Evolutionary conservation across 92 coral and sea anemone species (phyloP).

Genomic region (Parazoanthus swiftii): DNA sequence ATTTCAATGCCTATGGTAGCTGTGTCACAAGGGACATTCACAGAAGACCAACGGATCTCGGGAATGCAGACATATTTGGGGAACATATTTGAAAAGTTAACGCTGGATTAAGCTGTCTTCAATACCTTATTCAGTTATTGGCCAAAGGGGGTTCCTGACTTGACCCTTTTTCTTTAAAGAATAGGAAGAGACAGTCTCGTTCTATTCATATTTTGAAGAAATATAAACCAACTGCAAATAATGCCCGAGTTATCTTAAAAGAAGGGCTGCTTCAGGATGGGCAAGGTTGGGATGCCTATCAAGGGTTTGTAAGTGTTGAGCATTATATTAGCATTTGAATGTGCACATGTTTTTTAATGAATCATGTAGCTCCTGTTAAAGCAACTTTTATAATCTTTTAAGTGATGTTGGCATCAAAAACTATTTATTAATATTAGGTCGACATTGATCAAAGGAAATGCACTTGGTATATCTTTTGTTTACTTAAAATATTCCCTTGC

Average conservation of each 20-base stretch:
- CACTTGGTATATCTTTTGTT: no score
- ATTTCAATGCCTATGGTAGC: not conserved
- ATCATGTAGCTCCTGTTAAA: not conserved
- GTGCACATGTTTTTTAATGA: no score
- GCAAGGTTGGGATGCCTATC: not conserved
- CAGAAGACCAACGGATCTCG: not conserved
- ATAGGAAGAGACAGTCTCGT: not conserved
- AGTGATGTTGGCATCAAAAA: no score
- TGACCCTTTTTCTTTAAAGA: not conserved
- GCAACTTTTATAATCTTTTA: not conserved
- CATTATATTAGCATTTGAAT: not conserved
- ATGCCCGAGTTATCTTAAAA: not conserved
- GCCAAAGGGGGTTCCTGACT: not conserved
- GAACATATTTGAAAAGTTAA: slow-evolving; percentile 3
- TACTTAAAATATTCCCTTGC: not conserved
- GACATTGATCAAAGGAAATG: no score
- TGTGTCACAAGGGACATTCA: not conserved
- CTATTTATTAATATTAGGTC: no score
- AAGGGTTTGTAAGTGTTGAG: no score
- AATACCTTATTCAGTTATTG: not conserved
- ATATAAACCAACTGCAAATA: not conserved
- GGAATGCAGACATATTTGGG: not conserved
- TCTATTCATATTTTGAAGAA: not conserved
- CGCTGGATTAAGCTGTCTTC: not conserved
- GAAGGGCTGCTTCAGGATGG: not conserved